Conservation (phyloP, 2,888 invertebrate species). For the Epinotia nisella region DNA sequence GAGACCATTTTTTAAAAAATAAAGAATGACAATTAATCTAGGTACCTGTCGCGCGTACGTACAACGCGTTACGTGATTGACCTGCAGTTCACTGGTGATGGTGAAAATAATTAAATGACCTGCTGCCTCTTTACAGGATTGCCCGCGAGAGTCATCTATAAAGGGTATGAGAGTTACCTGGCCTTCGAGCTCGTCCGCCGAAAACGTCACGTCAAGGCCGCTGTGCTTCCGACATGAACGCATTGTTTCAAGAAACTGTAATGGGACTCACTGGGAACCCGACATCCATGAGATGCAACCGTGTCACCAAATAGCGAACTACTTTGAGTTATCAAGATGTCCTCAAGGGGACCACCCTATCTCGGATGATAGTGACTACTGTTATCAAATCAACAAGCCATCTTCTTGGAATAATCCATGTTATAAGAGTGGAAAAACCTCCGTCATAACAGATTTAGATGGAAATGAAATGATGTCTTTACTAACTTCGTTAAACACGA, state of each 20-base stretch:
- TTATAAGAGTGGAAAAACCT: conserved; percentile 70
- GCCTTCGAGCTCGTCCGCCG: conserved; percentile 59
- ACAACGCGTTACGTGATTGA: no score
- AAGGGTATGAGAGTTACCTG: conserved; percentile 67
- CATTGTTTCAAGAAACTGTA: conserved; percentile 68
- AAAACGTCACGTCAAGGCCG: conserved; percentile 65
- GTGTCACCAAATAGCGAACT: conserved; percentile 61
- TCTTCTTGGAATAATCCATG: conserved; percentile 73
- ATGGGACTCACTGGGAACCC: conserved; percentile 65
- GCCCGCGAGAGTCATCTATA: conserved; percentile 64
- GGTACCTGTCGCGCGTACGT: no score
- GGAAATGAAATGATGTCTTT: conserved; percentile 61
- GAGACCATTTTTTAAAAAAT: no score
- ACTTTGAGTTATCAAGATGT: conserved; percentile 63
- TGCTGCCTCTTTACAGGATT: conserved; percentile 59
- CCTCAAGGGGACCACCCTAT: conserved; percentile 69
- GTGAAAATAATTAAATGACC: no score
- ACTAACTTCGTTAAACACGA: conserved; percentile 59
- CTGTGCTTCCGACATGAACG: conserved; percentile 63
- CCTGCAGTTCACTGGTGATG: no score
- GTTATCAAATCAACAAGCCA: conserved; percentile 64
- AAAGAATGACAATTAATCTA: no score
- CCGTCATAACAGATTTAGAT: conserved; percentile 70
- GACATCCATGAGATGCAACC: conserved; percentile 57
- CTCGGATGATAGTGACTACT: conserved; percentile 64